Base-by-base conservation (phyloP, 2,888 invertebrate species). In the Oscheius myriophilus region DNA sequence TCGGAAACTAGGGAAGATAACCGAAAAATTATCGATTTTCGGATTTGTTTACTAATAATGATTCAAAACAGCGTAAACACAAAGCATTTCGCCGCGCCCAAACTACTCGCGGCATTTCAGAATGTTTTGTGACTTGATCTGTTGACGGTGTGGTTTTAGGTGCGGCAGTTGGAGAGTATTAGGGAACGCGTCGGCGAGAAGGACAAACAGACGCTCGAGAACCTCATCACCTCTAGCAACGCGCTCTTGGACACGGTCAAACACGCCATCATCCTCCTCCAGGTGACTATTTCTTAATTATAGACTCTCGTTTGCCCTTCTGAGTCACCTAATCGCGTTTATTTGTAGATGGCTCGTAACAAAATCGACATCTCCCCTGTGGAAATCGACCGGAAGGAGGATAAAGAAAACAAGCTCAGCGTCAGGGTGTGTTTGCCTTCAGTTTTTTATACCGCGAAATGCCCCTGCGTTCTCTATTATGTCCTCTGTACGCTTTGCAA, bases 161-260 rank as follows among this genome's bases (percentile, higher is more conserved):
- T 79, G 11, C 76, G 76, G 53, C 71, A 72, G 33, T 33, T 78
- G 39, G 76, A 76, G 65, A 54, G 62, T 9, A 16, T 54, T 0
- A 58, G 72, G 18, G 76, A 75, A 43, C 72, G 69, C 39, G 62
- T 45, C 12, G 51, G 26, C 39, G 67, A 63, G 25, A 62, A 59
- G 18, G 66, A 73, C 39, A 54, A 67, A 16, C 71, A 69, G 46
- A 74, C 63, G 0, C 46, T 80, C 23, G 76, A 77, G 51, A 70
- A 65, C 12, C 43, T 79, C 42, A 69, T 81, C 21, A 70, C 68
- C 11, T 71, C 76, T 11, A 72, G 71, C 55, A 72, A 69, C 91
- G 70, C 73, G 73, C 93, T 96, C 92, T 91, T 97, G 88, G 96
- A 97, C 89, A 93, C 95, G 84, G 93, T 97, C 80, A 97, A 97